Conservation (phyloP, 2,888 invertebrate genomes). For the Eulithis prunata region DNA sequence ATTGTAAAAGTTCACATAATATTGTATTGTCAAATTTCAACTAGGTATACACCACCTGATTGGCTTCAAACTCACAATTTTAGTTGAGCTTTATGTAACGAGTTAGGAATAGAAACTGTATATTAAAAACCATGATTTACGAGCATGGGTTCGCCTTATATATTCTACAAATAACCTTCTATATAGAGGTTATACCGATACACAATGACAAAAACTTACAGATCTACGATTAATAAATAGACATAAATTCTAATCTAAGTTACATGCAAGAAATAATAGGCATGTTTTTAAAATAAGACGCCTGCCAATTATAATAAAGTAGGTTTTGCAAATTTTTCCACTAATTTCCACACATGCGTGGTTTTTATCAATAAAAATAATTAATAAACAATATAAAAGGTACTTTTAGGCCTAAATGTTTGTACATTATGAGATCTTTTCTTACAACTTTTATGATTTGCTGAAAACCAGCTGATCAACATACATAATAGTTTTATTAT, state of each 20-base stretch:
- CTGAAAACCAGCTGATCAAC: background rate
- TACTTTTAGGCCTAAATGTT: background rate
- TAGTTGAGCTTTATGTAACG: background rate
- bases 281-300: background rate
- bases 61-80: background rate
- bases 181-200: background rate
- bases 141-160: background rate
- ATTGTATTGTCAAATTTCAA: constrained; percentile 1
- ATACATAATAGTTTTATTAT: background rate
- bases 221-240: background rate
- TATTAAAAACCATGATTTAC: background rate
- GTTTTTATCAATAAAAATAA: background rate
- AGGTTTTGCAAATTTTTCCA: no score
- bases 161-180: background rate
- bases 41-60: background rate
- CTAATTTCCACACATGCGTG: background rate
- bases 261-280: background rate
- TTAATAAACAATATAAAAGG: background rate
- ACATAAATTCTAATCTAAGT: background rate
- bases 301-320: no score
- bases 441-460: background rate
- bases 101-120: background rate
- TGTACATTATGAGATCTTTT: background rate
- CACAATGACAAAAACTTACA: background rate
- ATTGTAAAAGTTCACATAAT: background rate